Conservation (phyloP, 2,888 invertebrate genomes). For the Aricia artaxerxes region DNA sequence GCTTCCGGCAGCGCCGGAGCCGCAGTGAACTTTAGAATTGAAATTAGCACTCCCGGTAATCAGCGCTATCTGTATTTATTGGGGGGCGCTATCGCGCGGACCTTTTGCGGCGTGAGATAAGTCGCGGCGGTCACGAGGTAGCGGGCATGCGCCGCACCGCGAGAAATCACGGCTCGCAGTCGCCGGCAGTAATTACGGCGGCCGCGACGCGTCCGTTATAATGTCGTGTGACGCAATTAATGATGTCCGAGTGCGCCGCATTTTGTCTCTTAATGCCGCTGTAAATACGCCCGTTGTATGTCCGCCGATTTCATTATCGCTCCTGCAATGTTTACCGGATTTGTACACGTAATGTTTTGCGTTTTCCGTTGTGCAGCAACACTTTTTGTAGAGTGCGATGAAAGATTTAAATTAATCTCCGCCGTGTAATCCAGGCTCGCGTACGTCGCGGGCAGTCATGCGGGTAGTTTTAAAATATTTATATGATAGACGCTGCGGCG, state of each 20-base stretch:
- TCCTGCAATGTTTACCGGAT: not conserved
- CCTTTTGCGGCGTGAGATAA: slow-evolving; percentile 20
- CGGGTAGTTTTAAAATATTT: slow-evolving; percentile 21
- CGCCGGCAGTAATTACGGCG: not conserved
- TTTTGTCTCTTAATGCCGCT: slow-evolving; percentile 4
- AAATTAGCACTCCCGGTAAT: slow-evolving; percentile 23
- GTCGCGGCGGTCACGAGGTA: not conserved
- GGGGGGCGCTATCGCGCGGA: not conserved
- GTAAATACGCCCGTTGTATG: not conserved
- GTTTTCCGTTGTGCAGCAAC: not conserved
- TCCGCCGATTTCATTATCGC: not conserved
- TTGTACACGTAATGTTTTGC: not conserved
- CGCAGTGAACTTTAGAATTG: slow-evolving; percentile 12
- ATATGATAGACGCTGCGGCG: slow-evolving; percentile 15
- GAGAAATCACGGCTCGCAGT: not conserved
- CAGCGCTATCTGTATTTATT: slow-evolving; percentile 20
- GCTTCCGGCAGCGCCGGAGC: slow-evolving; percentile 1
- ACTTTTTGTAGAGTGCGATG: not conserved
- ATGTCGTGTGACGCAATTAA: slow-evolving; percentile 8
- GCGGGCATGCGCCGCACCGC: not conserved
- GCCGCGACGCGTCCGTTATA: slow-evolving; percentile 4
- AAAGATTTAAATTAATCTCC: not conserved
- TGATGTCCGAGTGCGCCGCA: not conserved
- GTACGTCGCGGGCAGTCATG: not conserved
- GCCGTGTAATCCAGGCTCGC: not conserved